Evolutionary conservation across 2,888 invertebrate genomes (phyloP).

Genomic region (Anodontia alba): DNA sequence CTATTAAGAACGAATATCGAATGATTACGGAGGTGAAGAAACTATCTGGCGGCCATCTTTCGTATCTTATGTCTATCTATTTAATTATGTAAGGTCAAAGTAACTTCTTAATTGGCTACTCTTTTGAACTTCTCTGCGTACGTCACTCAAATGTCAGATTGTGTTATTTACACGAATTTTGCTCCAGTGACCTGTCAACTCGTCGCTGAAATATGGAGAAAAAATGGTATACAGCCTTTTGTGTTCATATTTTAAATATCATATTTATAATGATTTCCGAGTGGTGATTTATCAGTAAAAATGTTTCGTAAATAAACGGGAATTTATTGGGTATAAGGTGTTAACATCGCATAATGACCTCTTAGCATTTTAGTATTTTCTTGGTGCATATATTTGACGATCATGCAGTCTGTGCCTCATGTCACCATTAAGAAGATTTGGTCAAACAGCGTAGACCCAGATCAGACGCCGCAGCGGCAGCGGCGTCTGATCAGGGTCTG

Average conservation of each 20-base stretch:
- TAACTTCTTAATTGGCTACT: conserved; percentile 13
- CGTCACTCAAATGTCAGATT: neutral
- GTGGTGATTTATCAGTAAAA: neutral
- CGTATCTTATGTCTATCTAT: conserved; percentile 8
- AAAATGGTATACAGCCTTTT: neutral
- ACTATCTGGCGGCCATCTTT: conserved; percentile 9
- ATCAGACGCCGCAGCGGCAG: too few relatives aligned
- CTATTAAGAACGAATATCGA: too few relatives aligned
- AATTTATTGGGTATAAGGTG: too few relatives aligned
- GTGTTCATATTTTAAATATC: neutral
- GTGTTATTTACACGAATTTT: neutral
- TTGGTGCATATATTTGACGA: too few relatives aligned
- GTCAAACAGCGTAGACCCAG: too few relatives aligned
- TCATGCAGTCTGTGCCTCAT: too few relatives aligned
- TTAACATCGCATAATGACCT: too few relatives aligned
- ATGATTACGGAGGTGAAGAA: conserved; percentile 1
- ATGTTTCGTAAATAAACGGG: neutral
- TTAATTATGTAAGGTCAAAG: conserved; percentile 18
- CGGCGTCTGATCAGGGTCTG: too few relatives aligned
- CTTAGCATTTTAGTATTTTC: too few relatives aligned
- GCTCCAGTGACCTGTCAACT: conserved; percentile 7
- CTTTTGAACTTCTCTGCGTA: conserved; percentile 11
- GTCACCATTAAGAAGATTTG: too few relatives aligned
- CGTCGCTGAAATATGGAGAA: neutral
- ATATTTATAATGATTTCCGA: neutral